Base-by-base conservation (phyloP, 1,140 invertebrate genomes). In the Drosophila athabasca region DNA sequence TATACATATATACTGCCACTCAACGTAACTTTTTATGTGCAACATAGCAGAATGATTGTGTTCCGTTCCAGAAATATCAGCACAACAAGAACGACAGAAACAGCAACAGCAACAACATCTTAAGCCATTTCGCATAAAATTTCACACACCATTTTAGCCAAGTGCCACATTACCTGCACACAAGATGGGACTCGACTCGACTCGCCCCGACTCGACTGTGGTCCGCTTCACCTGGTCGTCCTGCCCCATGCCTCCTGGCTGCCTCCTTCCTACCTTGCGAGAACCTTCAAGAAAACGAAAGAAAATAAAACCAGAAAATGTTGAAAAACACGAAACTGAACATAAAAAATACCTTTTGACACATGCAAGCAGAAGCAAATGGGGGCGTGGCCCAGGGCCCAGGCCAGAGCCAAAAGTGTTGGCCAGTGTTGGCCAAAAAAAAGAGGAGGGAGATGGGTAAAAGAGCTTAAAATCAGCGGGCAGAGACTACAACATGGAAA, bases 111-210 rank as follows among this genome's bases (percentile, higher is more conserved):
- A 78, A 80, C 81, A 85, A 81, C 66, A 66, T 79, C 83, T 79
- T 74, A 88, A 90, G 87, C 76, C 83, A 85, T 84, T 90, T 87
- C 82, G 88, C 87, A 90, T 90, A 90, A 90, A 90, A 90, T 90
- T 90, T 90, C 87, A 90, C 87, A 90, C 87, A 88, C 87, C 83
- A 90, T 90, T 90, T 90, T 90, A 90, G 82, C 79, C 87, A 90
- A 90, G 88, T 90, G 88, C 83, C 87, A 89, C 79, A 90, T 90
- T 90, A 90, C 88, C 87, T 90, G 87, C 87, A 88, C 81, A 88
- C 89, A 88, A 84, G 81, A 84, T 84, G 81, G 81, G 81, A 84
- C 80, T 74, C 76, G 54, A 79, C 74, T 79, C 72, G 43, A 50
- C 61, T 68, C 58, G 24, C 4, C 24, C 0, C 24, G 15, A 41